These are phyloP conservation scores for Troilus luridus DNA, from an alignment of 2,888 invertebrate genomes.

Conservation along the genomic window DNA sequence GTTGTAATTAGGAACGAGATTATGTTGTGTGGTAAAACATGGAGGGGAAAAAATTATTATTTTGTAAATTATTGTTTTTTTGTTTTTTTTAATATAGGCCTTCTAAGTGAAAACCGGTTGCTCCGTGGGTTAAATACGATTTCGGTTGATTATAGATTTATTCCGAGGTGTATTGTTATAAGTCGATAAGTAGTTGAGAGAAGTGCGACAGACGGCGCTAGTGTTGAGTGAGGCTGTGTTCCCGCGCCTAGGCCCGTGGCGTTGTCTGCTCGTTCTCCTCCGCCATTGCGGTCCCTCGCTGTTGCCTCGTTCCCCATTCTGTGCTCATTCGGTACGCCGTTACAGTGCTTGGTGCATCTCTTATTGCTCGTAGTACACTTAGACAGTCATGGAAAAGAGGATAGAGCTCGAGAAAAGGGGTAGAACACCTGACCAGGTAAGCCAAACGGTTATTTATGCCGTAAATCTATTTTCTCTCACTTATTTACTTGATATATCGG, in stretches of 20 bases:
- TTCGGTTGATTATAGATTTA: slow-evolving; percentile 53
- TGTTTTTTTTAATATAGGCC: background rate
- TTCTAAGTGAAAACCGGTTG: background rate
- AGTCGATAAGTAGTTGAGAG: slow-evolving; percentile 54
- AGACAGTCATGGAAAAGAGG: slow-evolving; percentile 90
- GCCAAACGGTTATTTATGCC: slow-evolving; percentile 67
- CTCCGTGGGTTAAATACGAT: slow-evolving; percentile 39
- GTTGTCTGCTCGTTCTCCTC: slow-evolving; percentile 47
- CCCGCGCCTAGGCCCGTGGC: slow-evolving; percentile 50
- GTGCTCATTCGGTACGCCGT: slow-evolving; percentile 56
- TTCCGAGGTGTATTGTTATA: slow-evolving; percentile 49
- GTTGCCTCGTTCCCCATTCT: background rate
- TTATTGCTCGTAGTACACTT: background rate
- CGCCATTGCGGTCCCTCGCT: slow-evolving; percentile 55
- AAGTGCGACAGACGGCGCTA: background rate
- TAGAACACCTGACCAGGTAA: slow-evolving; percentile 90
- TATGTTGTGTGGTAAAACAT: too few relatives aligned
- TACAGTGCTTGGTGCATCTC: background rate
- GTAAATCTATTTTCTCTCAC: background rate
- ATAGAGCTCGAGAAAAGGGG: slow-evolving; percentile 95
- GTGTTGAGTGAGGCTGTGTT: slow-evolving; percentile 22
- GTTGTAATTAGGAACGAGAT: too few relatives aligned
- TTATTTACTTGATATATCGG: slow-evolving; percentile 65
- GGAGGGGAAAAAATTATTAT: too few relatives aligned
- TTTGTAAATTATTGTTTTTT: background rate